Percentiles rank a stretch among this genome's conserved stretches.
phyloP scores from a whole-genome alignment of 2,113 vertebrate genomes.

The Oriolus oriolus region DNA sequence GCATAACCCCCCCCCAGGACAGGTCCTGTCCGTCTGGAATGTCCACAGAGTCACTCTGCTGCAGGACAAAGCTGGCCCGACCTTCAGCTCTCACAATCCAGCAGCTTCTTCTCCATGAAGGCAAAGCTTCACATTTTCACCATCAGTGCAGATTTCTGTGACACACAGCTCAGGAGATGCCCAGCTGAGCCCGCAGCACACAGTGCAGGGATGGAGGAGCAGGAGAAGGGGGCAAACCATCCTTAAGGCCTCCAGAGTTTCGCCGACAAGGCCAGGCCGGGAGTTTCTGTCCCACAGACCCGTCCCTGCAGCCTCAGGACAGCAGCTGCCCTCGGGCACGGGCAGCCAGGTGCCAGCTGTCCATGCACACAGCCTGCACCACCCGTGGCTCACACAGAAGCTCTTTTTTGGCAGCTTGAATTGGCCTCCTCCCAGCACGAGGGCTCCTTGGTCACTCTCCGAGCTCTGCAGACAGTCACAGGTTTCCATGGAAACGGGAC shows the following conservation, averaged over 20 bases:
- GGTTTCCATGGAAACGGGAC: neutral
- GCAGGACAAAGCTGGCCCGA: neutral
- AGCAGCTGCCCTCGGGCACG: neutral
- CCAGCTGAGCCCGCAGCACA: conserved; percentile 19
- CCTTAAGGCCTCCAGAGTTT: conserved; percentile 69
- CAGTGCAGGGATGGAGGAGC: neutral
- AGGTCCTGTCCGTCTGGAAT: neutral
- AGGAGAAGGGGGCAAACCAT: neutral
- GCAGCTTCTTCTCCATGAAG: neutral
- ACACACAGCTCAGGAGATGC: neutral
- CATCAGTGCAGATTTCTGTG: neutral
- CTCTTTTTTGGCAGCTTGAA: conserved; percentile 58
- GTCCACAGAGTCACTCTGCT: neutral
- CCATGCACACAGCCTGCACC: neutral
- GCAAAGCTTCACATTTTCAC: conserved; percentile 14
- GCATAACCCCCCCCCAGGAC: neutral
- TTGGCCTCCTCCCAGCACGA: conserved; percentile 34
- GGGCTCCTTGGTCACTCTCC: conserved; percentile 48
- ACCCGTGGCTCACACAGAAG: neutral
- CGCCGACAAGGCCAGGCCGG: neutral
- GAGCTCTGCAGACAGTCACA: conserved; percentile 40
- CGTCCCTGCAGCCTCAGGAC: conserved; percentile 3
- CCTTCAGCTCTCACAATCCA: neutral
- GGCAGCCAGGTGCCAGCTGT: neutral
- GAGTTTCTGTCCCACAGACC: neutral